Conservation (phyloP, 2,113 vertebrate species). For the Pelecanoides urinatrix region DNA sequence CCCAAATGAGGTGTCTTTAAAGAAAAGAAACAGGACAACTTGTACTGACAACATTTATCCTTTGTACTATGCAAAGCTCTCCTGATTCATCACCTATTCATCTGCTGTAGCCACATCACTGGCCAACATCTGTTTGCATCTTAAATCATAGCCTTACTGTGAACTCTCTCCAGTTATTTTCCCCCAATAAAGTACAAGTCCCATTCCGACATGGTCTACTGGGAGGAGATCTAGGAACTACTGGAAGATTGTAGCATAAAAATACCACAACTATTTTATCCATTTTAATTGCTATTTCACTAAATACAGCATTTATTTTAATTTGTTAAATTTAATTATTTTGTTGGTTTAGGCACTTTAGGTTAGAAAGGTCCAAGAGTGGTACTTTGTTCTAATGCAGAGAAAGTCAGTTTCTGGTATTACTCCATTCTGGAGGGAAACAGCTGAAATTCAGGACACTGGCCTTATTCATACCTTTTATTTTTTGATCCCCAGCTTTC, state of each 20-base stretch:
- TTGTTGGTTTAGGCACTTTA: background rate
- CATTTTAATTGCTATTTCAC: background rate
- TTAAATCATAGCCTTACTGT: conserved; percentile 11
- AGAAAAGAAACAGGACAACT: conserved; percentile 45
- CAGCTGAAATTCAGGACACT: background rate
- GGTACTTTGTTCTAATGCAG: background rate
- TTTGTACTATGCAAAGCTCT: conserved; percentile 34
- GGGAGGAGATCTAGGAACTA: background rate
- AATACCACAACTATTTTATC: background rate
- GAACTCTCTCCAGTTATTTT: background rate
- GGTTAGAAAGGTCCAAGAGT: background rate
- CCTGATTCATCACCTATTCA: conserved; percentile 53
- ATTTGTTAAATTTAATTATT: background rate
- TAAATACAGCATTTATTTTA: background rate
- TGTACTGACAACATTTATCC: conserved; percentile 17
- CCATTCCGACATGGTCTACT: background rate
- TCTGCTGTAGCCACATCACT: background rate
- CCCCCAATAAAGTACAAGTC: background rate
- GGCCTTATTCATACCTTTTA: background rate
- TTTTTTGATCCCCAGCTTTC: background rate
- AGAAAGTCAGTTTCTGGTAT: background rate
- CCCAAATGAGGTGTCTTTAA: conserved; percentile 52
- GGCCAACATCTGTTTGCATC: background rate
- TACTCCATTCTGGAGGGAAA: background rate
- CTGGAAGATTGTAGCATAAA: background rate